phyloP scores from a whole-genome alignment of 2,888 invertebrate species.

The Alsophila aescularia region DNA sequence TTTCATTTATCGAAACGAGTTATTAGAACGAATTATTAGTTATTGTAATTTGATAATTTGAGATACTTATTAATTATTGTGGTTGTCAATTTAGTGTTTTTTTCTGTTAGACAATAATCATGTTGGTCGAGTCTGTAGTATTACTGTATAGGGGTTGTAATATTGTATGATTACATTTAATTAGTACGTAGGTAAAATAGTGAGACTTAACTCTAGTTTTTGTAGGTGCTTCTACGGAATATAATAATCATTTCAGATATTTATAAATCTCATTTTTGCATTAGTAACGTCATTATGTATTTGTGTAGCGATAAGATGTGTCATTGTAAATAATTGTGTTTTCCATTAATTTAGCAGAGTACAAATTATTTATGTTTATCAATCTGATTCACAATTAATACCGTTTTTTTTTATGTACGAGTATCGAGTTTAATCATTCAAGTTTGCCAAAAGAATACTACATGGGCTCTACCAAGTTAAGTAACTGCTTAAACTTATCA shows the following conservation, averaged over 20 bases:
- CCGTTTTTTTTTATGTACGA: constrained; percentile 28
- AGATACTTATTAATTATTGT: constrained; percentile 40
- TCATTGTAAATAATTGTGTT: constrained; percentile 74
- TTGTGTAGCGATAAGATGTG: constrained; percentile 55
- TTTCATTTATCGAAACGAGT: constrained; percentile 37
- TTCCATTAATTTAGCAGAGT: constrained; percentile 78
- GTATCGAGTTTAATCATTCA: constrained; percentile 26
- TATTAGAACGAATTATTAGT: constrained; percentile 42
- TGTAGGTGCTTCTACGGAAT: constrained; percentile 60
- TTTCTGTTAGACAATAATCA: constrained; percentile 38
- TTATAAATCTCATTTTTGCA: constrained; percentile 52
- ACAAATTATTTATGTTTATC: constrained; percentile 77
- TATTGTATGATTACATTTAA: constrained; percentile 51
- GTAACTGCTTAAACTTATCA: constrained; percentile 11
- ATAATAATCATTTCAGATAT: constrained; percentile 52
- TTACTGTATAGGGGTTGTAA: constrained; percentile 67
- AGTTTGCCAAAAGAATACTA: constrained; percentile 40
- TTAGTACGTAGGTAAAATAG: constrained; percentile 58
- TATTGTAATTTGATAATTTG: constrained; percentile 33
- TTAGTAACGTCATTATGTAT: constrained; percentile 51
- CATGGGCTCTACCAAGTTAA: constrained; percentile 17
- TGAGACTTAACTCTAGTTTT: constrained; percentile 70
- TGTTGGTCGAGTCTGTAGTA: constrained; percentile 64
- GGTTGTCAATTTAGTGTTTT: constrained; percentile 29
- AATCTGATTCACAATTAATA: constrained; percentile 53